Evolutionary conservation across 2,888 invertebrate species (phyloP), one percentile per base, ranked within the genome.

Genomic region (Ormyrus labotus): DNA sequence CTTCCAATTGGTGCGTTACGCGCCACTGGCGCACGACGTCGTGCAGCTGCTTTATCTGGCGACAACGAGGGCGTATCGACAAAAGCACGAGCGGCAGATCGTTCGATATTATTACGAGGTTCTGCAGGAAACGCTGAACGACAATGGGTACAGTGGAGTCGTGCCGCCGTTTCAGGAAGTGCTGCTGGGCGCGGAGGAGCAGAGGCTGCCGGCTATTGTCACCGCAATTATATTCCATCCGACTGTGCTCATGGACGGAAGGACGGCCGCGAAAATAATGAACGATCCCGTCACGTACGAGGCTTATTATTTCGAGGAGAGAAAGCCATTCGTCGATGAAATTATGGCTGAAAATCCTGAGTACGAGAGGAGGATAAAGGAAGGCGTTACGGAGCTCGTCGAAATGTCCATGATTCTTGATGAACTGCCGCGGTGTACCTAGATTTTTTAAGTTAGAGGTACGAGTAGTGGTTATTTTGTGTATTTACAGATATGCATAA

Each of bases 131-230:
- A 67, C 73, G 10, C 53, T 85, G 10, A n/a, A 1, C 0, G 91
- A 83, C 87, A 70, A 94, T 95, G 69, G 90, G 95, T 61, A 65
- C 8, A 11, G 81, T 0, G 76, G 81, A 7, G 45, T 91, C 68
- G 93, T 48, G 94, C 89, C 89, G 0, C n/a, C 85, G 0, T 88
- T 87, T 85, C 83, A 83, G 0, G 88, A 90, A 45, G 51, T 90
- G 7, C 9, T 85, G 5, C 74, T 84, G 13, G 87, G 88, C 4
- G 82, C 86, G 9, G 87, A 90, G 64, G 90, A 89, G 60, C 89
- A 90, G 69, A 88, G 85, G 48, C 81, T 89, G 0, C 86, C 82
- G 1, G 88, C 88, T 5, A 13, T 87, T 13, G 84, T 89, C 9
- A 86, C 87, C 0, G 88, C 90, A 0, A 78, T 82, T 2, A 60